Conservation (phyloP, 2,888 invertebrate genomes). For the Eutolmus rufibarbis region DNA sequence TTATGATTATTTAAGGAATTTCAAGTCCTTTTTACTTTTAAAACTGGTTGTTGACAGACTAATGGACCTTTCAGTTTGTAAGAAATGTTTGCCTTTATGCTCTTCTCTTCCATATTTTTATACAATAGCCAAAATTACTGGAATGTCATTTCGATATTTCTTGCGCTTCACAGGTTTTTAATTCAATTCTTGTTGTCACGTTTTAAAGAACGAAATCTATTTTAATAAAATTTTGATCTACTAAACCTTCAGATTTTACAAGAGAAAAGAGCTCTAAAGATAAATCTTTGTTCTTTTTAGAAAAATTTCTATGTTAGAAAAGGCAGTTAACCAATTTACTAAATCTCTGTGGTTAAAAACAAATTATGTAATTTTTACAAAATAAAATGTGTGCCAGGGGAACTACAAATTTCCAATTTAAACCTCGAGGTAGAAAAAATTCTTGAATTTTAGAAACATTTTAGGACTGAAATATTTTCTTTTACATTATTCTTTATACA, state of each 20-base stretch:
- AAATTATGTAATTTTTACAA: too few relatives aligned
- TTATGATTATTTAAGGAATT: background rate
- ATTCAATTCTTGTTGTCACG: background rate
- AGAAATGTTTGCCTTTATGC: background rate
- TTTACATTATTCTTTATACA: too few relatives aligned
- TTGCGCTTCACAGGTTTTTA: background rate
- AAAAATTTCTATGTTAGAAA: too few relatives aligned
- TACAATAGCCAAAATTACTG: background rate
- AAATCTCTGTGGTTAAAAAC: too few relatives aligned
- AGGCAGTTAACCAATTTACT: too few relatives aligned
- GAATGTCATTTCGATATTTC: background rate
- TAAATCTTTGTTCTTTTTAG: too few relatives aligned
- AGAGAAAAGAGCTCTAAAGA: too few relatives aligned
- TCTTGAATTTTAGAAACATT: too few relatives aligned
- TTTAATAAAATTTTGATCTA: background rate
- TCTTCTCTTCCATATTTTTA: background rate
- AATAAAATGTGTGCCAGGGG: too few relatives aligned
- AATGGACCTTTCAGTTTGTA: background rate
- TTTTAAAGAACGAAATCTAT: background rate
- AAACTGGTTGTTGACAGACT: background rate
- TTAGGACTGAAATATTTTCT: too few relatives aligned
- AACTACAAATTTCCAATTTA: too few relatives aligned
- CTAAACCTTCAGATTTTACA: background rate
- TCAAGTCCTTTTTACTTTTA: background rate
- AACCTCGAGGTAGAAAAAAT: too few relatives aligned